A percentile compares a stretch with the other conserved stretches of the same genome.
Evolutionary conservation across 1,140 invertebrate genomes (phyloP).

Genomic region (Trichonephila inaurata): DNA sequence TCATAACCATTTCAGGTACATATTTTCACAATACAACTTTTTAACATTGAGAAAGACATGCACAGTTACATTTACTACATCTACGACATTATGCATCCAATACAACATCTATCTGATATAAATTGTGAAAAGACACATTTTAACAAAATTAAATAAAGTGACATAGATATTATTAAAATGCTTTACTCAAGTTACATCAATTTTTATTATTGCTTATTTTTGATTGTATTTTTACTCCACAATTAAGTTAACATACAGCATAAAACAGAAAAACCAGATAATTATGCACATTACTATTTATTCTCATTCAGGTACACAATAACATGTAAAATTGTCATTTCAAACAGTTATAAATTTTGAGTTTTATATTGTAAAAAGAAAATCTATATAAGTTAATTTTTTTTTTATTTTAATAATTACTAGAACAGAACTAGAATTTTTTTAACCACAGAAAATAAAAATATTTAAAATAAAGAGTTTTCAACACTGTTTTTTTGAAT

Average conservation of each 20-base stretch:
- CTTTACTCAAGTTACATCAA: background rate
- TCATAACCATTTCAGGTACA: background rate
- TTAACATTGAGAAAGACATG: background rate
- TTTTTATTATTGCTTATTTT: background rate
- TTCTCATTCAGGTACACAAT: constrained; percentile 67
- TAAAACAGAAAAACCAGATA: constrained; percentile 20
- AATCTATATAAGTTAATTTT: background rate
- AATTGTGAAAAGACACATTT: background rate
- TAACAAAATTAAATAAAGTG: background rate
- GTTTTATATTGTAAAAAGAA: background rate
- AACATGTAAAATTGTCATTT: constrained; percentile 43
- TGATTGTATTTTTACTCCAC: background rate
- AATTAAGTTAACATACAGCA: background rate
- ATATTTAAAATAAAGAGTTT: background rate
- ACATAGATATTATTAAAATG: background rate
- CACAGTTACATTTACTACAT: background rate
- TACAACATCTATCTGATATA: background rate
- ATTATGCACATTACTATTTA: constrained; percentile 18
- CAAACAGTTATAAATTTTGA: background rate
- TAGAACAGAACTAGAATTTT: background rate
- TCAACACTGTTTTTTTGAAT: constrained; percentile 41
- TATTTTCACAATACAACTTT: background rate
- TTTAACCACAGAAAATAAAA: background rate
- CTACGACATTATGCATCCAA: background rate
- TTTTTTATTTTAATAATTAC: background rate